These are phyloP conservation scores for Dendroctonus ponderosae DNA, from an alignment of 1,140 invertebrate genomes.

Conservation along the genomic window DNA sequence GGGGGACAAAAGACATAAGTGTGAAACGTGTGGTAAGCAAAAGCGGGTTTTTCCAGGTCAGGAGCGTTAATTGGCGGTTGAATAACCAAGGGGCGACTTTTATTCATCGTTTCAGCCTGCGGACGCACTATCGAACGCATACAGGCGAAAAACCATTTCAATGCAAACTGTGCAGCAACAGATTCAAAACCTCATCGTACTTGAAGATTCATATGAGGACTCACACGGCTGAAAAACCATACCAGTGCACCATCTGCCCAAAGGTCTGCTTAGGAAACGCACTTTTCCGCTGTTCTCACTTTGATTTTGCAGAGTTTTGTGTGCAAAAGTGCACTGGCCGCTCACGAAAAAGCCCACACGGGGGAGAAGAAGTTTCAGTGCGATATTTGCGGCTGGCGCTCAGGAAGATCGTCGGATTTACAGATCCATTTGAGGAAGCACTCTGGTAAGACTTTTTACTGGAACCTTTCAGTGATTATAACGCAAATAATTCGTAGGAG, in stretches of 20 bases:
- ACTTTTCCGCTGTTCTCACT: too few relatives aligned
- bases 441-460: slow-evolving; percentile 43
- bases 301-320: slow-evolving; percentile 40
- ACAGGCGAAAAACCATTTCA: slow-evolving; percentile 64
- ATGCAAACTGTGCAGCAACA: slow-evolving; percentile 58
- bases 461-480: neutral
- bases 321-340: slow-evolving; percentile 41
- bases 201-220: slow-evolving; percentile 81
- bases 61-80: neutral
- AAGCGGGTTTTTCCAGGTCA: neutral
- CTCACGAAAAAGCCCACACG: slow-evolving; percentile 48
- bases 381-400: slow-evolving; percentile 42
- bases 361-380: slow-evolving; percentile 49
- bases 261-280: slow-evolving; percentile 30
- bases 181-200: slow-evolving; percentile 67
- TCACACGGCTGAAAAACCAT: slow-evolving; percentile 55
- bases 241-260: slow-evolving; percentile 40
- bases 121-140: slow-evolving; percentile 56
- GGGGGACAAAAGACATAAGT: slow-evolving; percentile 70
- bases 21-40: slow-evolving; percentile 59
- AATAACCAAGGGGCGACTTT: slow-evolving; percentile 39
- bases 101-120: slow-evolving; percentile 44
- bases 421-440: slow-evolving; percentile 55
- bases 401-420: slow-evolving; percentile 44
- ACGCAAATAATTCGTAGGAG: slow-evolving; percentile 34